These are phyloP conservation scores for Sander lucioperca DNA, from an alignment of 2,113 vertebrate species.

Conservation along the genomic window DNA sequence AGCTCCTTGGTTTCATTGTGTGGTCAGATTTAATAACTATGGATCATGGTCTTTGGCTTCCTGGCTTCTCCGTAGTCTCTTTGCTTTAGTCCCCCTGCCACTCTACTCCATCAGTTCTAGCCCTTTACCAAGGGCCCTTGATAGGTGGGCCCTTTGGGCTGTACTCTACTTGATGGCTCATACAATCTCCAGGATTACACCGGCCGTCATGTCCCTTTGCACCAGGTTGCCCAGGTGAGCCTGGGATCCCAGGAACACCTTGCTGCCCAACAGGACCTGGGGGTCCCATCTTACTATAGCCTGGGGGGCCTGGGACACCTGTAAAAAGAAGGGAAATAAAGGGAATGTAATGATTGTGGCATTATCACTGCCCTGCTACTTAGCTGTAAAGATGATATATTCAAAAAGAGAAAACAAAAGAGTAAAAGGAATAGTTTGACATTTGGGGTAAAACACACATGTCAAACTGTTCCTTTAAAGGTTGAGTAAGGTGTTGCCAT, in stretches of 20 bases:
- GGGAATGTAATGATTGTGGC: not conserved
- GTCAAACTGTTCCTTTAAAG: not conserved
- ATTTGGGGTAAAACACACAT: not conserved
- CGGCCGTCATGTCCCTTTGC: conserved; percentile 90
- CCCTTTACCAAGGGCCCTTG: conserved; percentile 90
- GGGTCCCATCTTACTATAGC: conserved; percentile 94
- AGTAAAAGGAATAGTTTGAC: not conserved
- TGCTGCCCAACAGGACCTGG: conserved; percentile 94
- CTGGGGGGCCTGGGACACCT: conserved; percentile 93
- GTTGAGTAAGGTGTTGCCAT: not conserved
- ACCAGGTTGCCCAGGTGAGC: conserved; percentile 87
- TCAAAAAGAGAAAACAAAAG: not conserved
- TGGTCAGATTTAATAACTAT: conserved; percentile 43
- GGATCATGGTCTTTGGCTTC: conserved; percentile 52
- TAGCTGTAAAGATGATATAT: not conserved
- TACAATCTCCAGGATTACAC: conserved; percentile 93
- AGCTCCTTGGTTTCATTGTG: conserved; percentile 41
- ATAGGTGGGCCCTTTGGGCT: conserved; percentile 87
- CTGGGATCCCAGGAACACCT: conserved; percentile 94
- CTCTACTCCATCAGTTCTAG: conserved; percentile 5
- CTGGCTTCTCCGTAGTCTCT: conserved; percentile 45
- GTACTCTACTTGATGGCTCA: conserved; percentile 90
- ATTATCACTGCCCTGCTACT: not conserved
- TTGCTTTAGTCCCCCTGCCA: conserved; percentile 46
- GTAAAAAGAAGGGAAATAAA: not conserved